Conservation (phyloP, 2,797 vertebrate genomes). For the Crocidura indochinensis region DNA sequence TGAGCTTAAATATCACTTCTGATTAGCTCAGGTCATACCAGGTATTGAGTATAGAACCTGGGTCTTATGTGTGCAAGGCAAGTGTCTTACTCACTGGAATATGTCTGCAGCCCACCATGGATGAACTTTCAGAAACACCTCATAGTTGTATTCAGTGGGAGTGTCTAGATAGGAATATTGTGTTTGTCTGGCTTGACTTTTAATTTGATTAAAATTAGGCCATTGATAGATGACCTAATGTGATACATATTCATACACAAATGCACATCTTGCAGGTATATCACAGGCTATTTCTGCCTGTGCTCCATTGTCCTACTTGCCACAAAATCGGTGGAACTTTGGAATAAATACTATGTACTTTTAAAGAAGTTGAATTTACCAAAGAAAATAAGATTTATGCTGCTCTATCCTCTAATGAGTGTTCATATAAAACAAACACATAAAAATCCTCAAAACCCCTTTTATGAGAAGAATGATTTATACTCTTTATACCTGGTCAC, state of each 20-base stretch:
- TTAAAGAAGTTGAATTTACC: background rate
- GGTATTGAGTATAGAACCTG: too few relatives aligned
- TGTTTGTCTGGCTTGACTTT: background rate
- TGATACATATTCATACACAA: background rate
- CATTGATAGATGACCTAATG: background rate
- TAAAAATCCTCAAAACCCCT: background rate
- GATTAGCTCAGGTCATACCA: too few relatives aligned
- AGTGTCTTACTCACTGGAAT: too few relatives aligned
- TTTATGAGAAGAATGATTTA: background rate
- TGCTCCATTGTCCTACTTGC: background rate
- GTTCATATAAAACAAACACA: background rate
- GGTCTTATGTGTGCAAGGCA: too few relatives aligned
- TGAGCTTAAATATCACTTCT: too few relatives aligned
- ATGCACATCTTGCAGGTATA: too few relatives aligned
- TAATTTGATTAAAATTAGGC: background rate
- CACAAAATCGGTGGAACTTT: slow-evolving; percentile 1
- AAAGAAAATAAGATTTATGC: background rate
- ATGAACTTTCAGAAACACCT: too few relatives aligned
- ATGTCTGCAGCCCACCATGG: too few relatives aligned
- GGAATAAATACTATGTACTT: background rate
- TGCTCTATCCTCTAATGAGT: background rate
- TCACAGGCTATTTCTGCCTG: background rate
- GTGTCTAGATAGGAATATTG: background rate
- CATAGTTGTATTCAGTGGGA: too few relatives aligned
- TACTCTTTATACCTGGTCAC: background rate